A percentile compares a stretch with the other conserved stretches of the same genome.
Evolutionary conservation across 2,797 vertebrate genomes (phyloP).

Genomic region (Chelonia mydas): DNA sequence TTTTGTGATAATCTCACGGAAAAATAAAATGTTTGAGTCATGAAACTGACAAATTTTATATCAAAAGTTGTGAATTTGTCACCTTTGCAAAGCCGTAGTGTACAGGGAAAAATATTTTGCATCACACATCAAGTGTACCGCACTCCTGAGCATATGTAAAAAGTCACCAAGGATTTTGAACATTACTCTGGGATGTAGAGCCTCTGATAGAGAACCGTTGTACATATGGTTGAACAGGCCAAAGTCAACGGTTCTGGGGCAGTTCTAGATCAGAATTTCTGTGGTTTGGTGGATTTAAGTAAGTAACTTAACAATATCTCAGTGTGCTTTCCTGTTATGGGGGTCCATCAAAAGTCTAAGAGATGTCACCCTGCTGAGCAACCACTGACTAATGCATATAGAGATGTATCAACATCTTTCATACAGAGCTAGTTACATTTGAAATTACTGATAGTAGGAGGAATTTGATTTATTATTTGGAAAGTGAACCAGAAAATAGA

Average conservation of each 20-base stretch:
- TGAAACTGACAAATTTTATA: not conserved
- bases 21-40: not conserved
- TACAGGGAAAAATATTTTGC: not conserved
- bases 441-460: conserved; percentile 63
- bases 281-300: not conserved
- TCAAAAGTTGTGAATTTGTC: fast-evolving
- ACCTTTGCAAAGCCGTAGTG: not conserved
- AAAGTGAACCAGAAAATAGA: conserved; percentile 54
- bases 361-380: conserved; percentile 59
- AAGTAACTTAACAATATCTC: conserved; percentile 36
- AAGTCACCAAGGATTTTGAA: not conserved
- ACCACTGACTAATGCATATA: conserved; percentile 29
- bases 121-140: not conserved
- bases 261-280: not conserved
- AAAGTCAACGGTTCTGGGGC: conserved; percentile 34
- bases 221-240: not conserved
- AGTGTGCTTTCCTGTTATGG: not conserved
- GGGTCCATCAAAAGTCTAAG: conserved; percentile 74
- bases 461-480: conserved; percentile 63
- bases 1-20: not conserved
- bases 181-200: not conserved
- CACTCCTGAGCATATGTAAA: not conserved
- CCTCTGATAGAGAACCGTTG: not conserved
- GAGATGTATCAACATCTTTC: conserved; percentile 48
- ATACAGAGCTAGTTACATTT: conserved; percentile 52